Conservation (phyloP, 2,797 vertebrate genomes). For the Phalloptychus januarius region DNA sequence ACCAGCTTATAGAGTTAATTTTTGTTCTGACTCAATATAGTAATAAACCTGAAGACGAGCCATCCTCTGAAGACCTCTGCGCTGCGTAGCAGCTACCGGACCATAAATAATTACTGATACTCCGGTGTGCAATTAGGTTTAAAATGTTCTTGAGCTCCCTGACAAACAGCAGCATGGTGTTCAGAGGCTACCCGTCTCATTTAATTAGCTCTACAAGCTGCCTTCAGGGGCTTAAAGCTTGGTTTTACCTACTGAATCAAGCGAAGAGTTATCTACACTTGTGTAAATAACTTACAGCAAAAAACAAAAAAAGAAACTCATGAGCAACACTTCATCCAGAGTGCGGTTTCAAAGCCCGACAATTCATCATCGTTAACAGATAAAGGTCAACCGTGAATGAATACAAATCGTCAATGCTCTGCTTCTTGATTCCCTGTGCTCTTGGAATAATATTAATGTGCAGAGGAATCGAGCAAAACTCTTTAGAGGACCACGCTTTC, state of each 20-base stretch:
- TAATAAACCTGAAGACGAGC: background rate
- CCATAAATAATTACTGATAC: background rate
- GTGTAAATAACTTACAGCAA: background rate
- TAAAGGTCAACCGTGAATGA: slow-evolving; percentile 1
- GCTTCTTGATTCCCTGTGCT: slow-evolving; percentile 5
- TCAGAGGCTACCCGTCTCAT: background rate
- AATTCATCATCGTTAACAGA: background rate
- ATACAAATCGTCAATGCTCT: slow-evolving; percentile 2
- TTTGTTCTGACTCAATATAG: background rate
- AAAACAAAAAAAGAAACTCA: background rate
- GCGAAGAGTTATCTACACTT: background rate
- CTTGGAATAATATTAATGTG: background rate
- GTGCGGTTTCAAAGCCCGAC: background rate
- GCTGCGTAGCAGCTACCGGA: background rate
- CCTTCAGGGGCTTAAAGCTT: background rate
- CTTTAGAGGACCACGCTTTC: background rate
- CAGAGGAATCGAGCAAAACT: background rate
- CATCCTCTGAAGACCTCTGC: background rate
- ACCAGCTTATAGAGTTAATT: background rate
- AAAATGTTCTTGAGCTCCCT: background rate
- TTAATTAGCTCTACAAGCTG: background rate
- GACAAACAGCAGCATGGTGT: background rate
- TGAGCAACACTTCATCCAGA: background rate
- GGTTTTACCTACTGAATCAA: background rate
- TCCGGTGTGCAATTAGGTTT: slow-evolving; percentile 1